Evolutionary conservation across 2,797 vertebrate genomes (phyloP), one percentile per base, ranked within the genome.

Genomic region (Cuniculus paca): DNA sequence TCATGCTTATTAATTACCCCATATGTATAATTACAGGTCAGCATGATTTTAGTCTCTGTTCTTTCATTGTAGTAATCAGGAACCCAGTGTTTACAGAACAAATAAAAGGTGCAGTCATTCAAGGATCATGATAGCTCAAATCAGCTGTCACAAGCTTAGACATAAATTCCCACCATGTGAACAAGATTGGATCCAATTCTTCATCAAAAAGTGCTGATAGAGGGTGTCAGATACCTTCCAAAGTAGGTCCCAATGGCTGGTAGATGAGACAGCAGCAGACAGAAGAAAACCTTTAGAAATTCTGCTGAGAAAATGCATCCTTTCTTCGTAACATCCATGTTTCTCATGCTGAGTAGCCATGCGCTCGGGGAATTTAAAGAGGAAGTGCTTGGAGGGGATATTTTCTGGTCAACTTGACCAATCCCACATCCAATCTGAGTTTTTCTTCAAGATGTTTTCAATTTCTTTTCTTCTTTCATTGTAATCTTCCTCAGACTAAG

Each of bases 221-320:
- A 24, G 70, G 39, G 24, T 74, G 39, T 26, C 39, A 74, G 70
- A 28, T 24, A 74, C 11, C 70, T 72, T 74, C 99, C 99, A 0
- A 99, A 99, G 94, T 99, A 99, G 79, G 99, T 98, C 99, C 99
- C 99, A 72, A 99, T 98, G 95, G 99, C 99, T 16, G 99, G 99
- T 97, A 99, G 98, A 97, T 99, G 99, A 4, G 99, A 99, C 34
- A 99, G 98, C 84, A 99, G 98, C 97, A 99, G 70, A 24, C 39
- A 42, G 70, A 74, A 74, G 70, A 42, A 74, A 36, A 36, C 20
- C 5, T 99, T 99, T 75, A 99, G 98, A 95, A 99, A 99, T 34
- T 99, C 99, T 0, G 99, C 98, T 0, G 99, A 99, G 98, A 99
- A 99, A 88, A 99, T 98, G 2, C 99, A 22, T 1, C 99, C 99